These are phyloP conservation scores for Limonius californicus DNA, from an alignment of 1,140 invertebrate genomes.

Conservation along the genomic window DNA sequence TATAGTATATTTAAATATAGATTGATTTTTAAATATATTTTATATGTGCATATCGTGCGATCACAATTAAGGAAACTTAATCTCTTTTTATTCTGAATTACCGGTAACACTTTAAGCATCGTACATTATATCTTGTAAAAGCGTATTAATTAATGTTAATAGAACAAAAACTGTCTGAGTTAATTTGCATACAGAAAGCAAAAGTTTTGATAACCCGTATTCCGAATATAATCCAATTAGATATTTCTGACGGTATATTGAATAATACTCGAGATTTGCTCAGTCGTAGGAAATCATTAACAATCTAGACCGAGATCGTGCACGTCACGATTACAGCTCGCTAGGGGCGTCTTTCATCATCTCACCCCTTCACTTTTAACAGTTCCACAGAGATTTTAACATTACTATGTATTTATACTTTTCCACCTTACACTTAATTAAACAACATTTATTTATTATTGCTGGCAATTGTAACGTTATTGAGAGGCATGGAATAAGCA, in stretches of 20 bases:
- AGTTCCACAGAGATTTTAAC: neutral
- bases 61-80: no score
- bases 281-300: constrained; percentile 6
- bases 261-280: neutral
- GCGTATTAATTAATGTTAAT: neutral
- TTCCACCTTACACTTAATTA: neutral
- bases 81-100: no score
- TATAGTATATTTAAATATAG: no score
- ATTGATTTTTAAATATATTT: no score
- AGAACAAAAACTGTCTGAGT: neutral
- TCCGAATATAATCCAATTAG: neutral
- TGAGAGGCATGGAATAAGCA: no score
- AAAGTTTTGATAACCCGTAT: neutral
- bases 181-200: constrained; percentile 1
- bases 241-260: neutral
- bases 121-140: no score
- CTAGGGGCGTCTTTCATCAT: constrained; percentile 10
- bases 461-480: no score
- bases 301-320: neutral
- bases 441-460: no score
- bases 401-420: neutral
- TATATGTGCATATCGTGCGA: no score
- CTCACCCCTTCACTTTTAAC: constrained; percentile 4
- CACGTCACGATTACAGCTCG: constrained; percentile 5
- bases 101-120: no score